Conservation (phyloP, 1,140 invertebrate genomes). For the Tetramorium alpestre region DNA sequence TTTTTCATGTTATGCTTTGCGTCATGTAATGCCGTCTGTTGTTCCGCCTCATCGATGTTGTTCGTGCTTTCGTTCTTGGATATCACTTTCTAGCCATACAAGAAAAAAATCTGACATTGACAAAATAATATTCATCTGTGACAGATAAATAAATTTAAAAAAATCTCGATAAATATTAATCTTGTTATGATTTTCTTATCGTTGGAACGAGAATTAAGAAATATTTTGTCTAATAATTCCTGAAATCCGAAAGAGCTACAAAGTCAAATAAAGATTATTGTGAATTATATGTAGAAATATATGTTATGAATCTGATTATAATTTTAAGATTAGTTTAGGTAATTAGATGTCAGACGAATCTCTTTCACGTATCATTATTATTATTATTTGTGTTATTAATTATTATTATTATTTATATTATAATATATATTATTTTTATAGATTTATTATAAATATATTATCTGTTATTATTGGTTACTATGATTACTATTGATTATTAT, state of each 20-base stretch:
- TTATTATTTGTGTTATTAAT: constrained; percentile 19
- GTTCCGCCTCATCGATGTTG: not conserved
- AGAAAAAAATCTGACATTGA: not conserved
- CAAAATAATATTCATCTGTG: not conserved
- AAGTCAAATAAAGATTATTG: not conserved
- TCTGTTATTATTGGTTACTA: constrained; percentile 26
- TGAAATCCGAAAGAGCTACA: not conserved
- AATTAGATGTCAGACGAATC: constrained; percentile 19
- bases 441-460: constrained; percentile 34
- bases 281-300: not conserved
- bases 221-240: constrained; percentile 4
- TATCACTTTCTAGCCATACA: not conserved
- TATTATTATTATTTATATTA: constrained; percentile 28
- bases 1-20: constrained; percentile 12
- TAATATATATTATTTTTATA: constrained; percentile 35
- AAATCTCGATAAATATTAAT: not conserved
- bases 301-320: constrained; percentile 21
- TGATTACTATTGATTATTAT: constrained; percentile 6
- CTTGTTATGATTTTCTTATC: not conserved
- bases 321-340: constrained; percentile 15
- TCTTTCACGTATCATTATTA: not conserved
- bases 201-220: not conserved
- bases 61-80: not conserved
- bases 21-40: constrained; percentile 16
- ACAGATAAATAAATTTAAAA: not conserved